Conservation (phyloP, 2,888 invertebrate species). For the Agonopterix subpropinquella region DNA sequence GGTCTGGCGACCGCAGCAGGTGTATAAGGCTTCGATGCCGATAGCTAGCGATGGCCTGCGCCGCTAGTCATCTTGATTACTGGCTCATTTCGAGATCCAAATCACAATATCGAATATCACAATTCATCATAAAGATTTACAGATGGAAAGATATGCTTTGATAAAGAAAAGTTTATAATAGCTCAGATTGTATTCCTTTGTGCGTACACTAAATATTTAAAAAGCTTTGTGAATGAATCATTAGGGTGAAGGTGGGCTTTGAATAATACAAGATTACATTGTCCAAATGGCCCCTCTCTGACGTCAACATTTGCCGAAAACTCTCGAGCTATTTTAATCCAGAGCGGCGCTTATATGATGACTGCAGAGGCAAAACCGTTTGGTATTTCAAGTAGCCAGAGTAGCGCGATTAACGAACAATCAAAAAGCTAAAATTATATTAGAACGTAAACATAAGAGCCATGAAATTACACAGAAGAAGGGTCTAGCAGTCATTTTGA, state of each 20-base stretch:
- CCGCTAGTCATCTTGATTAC: not conserved
- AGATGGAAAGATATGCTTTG: too few relatives aligned
- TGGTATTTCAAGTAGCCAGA: constrained; percentile 44
- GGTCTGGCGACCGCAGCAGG: constrained; percentile 56
- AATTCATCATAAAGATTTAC: too few relatives aligned
- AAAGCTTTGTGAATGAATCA: too few relatives aligned
- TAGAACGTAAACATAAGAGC: constrained; percentile 9
- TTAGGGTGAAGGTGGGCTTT: too few relatives aligned
- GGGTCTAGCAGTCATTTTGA: too few relatives aligned
- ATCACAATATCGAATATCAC: too few relatives aligned
- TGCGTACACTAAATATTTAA: too few relatives aligned
- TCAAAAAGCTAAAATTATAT: constrained; percentile 24
- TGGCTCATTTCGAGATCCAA: not conserved
- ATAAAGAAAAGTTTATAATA: too few relatives aligned
- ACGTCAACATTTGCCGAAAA: constrained; percentile 59
- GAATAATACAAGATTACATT: constrained; percentile 23
- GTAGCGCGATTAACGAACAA: constrained; percentile 33
- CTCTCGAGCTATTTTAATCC: constrained; percentile 52
- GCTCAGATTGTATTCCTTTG: too few relatives aligned
- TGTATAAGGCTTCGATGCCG: constrained; percentile 24
- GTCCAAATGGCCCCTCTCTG: constrained; percentile 53
- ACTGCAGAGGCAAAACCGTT: constrained; percentile 51
- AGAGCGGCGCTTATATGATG: constrained; percentile 44
- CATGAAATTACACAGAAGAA: not conserved
- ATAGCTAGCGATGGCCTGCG: not conserved